Evolutionary conservation across 2,113 vertebrate species (phyloP), one percentile per base, ranked within the genome.

Genomic region (Lasiurus cinereus): DNA sequence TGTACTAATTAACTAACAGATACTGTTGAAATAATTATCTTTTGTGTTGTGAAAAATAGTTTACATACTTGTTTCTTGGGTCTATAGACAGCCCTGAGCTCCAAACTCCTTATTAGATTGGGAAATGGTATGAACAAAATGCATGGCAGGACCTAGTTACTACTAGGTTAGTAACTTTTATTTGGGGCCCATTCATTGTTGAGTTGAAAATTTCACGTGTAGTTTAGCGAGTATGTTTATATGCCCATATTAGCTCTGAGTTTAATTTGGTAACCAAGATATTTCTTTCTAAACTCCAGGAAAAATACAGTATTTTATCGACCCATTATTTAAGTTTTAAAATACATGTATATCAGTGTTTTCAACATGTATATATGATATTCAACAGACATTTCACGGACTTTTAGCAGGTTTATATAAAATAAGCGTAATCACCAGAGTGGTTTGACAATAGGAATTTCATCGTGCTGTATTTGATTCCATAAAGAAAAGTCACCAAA

Each of bases 401-500:
- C 79, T 76, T 10, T 48, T 77, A 64, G 27, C 43, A 79, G 79
- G 79, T 46, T 95, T 76, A 39, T 92, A 59, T 83, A 88, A 90
- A 79, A 22, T 73, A 90, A 54, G 4, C 76, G 21, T 86, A 72
- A 93, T 93, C 13, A 74, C 70, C 50, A 74, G 84, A 86, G 43
- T 95, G 48, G 56, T 36, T 70, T 94, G 83, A 78, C 67, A 69
- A 56, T 76, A 92, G 33, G 73, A 83, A 94, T 72, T 76, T 14
- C 56, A 62, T 78, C 67, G 27, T 86, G 74, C 46, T 83, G 2
- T 95, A 64, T 94, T 95, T 94, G 74, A 52, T 96, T 93, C 46
- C 76, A 74, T 90, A 96, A 78, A 66, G 76, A 94, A 95, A 93
- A 84, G 18, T 67, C 52, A 67, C 80, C 43, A 86, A 85, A 79